These are phyloP conservation scores for Pempheris klunzingeri DNA, from an alignment of 2,797 vertebrate species.

Conservation along the genomic window DNA sequence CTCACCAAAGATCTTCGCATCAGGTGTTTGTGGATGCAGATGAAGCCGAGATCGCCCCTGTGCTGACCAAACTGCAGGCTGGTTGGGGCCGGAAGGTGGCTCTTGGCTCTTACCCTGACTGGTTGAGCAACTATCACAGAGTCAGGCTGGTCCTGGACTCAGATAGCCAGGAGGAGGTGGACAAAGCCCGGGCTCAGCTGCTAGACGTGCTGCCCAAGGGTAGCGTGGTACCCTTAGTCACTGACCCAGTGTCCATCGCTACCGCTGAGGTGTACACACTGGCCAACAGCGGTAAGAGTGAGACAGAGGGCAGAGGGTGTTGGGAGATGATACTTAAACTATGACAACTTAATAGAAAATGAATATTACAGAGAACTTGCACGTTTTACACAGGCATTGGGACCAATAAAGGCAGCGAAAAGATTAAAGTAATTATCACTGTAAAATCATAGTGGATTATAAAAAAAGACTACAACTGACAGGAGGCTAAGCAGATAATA, in stretches of 20 bases:
- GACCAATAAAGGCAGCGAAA: conserved; percentile 42
- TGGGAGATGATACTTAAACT: conserved; percentile 19
- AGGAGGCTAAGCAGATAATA: conserved; percentile 25
- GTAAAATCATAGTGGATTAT: conserved; percentile 45
- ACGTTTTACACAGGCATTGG: conserved; percentile 32
- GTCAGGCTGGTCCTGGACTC: conserved; percentile 94
- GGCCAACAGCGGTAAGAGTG: conserved; percentile 87
- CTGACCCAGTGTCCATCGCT: conserved; percentile 86
- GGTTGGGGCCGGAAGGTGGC: conserved; percentile 84
- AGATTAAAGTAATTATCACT: conserved; percentile 55
- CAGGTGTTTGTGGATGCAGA: conserved; percentile 89
- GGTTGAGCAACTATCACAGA: conserved; percentile 93
- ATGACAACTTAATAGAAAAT: conserved; percentile 33
- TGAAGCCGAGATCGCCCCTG: conserved; percentile 85
- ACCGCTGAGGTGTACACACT: conserved; percentile 88
- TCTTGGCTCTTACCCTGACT: conserved; percentile 95
- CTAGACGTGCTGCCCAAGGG: conserved; percentile 86
- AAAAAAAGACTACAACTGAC: conserved; percentile 27
- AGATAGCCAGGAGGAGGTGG: conserved; percentile 85
- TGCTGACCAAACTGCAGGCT: conserved; percentile 84
- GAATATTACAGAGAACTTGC: conserved; percentile 39
- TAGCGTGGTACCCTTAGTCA: conserved; percentile 84
- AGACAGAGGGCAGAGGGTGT: not conserved
- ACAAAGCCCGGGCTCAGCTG: conserved; percentile 86
- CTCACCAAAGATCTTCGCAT: not conserved